A percentile compares a stretch with the other conserved stretches of the same genome.
phyloP scores from a whole-genome alignment of 2,113 vertebrate species.

The Notothenia coriiceps region DNA sequence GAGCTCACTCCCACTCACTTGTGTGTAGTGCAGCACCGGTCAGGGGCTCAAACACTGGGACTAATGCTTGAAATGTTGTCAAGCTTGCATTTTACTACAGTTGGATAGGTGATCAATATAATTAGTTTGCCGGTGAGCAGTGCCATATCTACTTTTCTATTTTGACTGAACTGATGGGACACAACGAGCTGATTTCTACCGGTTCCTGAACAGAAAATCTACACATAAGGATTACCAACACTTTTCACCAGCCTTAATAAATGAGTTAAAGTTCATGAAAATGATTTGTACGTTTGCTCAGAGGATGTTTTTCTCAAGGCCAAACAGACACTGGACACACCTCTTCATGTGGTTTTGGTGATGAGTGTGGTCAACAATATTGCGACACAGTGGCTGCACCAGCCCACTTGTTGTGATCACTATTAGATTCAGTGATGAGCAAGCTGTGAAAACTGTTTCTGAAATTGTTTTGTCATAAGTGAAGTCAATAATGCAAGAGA shows the following conservation, averaged over 20 bases:
- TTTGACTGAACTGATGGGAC: background rate
- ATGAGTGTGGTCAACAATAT: background rate
- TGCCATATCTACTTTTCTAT: background rate
- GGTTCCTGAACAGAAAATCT: background rate
- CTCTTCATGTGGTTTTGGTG: no score
- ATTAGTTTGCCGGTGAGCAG: background rate
- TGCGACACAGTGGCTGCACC: conserved; percentile 1
- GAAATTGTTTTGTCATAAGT: background rate
- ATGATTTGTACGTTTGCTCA: background rate
- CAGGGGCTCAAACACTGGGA: conserved; percentile 13
- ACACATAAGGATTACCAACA: background rate
- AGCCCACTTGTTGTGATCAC: background rate
- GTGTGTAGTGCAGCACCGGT: conserved; percentile 3
- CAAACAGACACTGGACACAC: no score
- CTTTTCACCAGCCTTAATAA: background rate
- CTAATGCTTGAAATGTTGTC: background rate
- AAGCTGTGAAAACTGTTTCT: conserved; percentile 30
- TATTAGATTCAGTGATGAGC: background rate
- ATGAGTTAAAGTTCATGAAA: background rate
- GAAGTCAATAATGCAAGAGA: conserved; percentile 7
- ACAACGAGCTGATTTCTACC: background rate
- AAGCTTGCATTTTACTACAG: background rate
- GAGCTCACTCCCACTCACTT: conserved; percentile 17
- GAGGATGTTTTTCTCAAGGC: background rate
- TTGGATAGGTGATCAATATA: background rate